A percentile compares a stretch with the other conserved stretches of the same genome.
Evolutionary conservation across 2,797 vertebrate genomes (phyloP).

Genomic region (Bovichtus diacanthus): DNA sequence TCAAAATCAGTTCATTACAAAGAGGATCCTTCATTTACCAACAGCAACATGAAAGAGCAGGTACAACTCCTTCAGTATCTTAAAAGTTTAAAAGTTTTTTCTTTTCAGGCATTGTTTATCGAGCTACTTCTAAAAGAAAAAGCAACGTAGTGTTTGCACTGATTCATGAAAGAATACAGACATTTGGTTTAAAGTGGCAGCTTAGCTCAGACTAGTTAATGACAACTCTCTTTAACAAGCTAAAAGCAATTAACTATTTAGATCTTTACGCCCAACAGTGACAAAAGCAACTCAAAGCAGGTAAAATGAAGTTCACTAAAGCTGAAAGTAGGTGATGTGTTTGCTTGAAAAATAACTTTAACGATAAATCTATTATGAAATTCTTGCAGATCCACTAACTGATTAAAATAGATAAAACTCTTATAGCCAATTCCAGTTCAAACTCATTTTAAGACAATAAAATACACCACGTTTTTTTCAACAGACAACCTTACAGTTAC

Average conservation of each 20-base stretch:
- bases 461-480: not conserved
- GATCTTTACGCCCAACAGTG: not conserved
- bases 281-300: not conserved
- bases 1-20: not conserved
- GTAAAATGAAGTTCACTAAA: not conserved
- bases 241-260: not conserved
- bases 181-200: not conserved
- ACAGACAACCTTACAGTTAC: not conserved
- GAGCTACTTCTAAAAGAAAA: not conserved
- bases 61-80: not conserved
- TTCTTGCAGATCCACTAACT: too few species aligned
- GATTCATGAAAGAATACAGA: not conserved
- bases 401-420: not conserved
- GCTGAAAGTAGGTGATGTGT: not conserved
- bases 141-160: not conserved
- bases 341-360: not conserved
- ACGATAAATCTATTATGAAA: not conserved
- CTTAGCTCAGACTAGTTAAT: not conserved
- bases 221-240: not conserved
- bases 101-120: not conserved
- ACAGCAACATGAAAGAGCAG: not conserved
- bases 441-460: not conserved
- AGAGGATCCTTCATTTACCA: not conserved
- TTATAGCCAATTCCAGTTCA: not conserved
- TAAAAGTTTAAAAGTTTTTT: too few species aligned